These are phyloP conservation scores for Drosophila bocqueti DNA, from an alignment of 1,140 invertebrate genomes.

Conservation along the genomic window DNA sequence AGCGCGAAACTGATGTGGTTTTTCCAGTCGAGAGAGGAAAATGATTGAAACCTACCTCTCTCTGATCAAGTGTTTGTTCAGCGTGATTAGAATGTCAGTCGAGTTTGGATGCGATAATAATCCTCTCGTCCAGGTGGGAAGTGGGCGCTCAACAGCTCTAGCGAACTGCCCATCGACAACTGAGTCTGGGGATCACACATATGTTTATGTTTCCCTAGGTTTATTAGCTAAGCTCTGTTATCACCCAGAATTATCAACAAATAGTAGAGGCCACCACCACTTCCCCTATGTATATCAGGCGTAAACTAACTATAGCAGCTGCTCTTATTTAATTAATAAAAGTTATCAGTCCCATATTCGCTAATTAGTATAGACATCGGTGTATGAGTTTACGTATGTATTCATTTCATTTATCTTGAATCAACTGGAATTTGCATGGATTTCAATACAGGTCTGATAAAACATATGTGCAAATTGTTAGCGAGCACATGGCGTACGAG, in stretches of 20 bases:
- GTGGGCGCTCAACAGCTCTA: constrained; percentile 22
- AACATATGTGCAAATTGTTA: constrained; percentile 2
- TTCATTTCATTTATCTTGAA: too few species aligned
- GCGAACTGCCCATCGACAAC: constrained; percentile 33
- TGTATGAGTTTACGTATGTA: neutral
- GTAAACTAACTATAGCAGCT: constrained; percentile 3
- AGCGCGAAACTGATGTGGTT: constrained; percentile 9
- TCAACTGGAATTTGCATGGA: neutral
- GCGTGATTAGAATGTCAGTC: constrained; percentile 8
- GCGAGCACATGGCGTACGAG: neutral
- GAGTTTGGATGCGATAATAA: constrained; percentile 11
- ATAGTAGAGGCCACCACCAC: neutral
- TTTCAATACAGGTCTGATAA: neutral
- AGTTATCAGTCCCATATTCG: neutral
- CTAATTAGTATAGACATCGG: constrained; percentile 1
- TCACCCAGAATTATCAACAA: constrained; percentile 25
- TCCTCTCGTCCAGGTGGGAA: neutral
- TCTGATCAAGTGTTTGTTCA: constrained; percentile 5
- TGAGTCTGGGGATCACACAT: constrained; percentile 20
- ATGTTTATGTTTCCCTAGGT: constrained; percentile 32
- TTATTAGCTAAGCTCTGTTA: constrained; percentile 34
- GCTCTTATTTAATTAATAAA: constrained; percentile 1
- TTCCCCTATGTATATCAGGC: constrained; percentile 4
- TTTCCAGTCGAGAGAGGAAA: constrained; percentile 7
- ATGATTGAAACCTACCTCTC: constrained; percentile 16